These are phyloP conservation scores for Casuarius casuarius DNA, from an alignment of 2,113 vertebrate genomes.

Conservation along the genomic window DNA sequence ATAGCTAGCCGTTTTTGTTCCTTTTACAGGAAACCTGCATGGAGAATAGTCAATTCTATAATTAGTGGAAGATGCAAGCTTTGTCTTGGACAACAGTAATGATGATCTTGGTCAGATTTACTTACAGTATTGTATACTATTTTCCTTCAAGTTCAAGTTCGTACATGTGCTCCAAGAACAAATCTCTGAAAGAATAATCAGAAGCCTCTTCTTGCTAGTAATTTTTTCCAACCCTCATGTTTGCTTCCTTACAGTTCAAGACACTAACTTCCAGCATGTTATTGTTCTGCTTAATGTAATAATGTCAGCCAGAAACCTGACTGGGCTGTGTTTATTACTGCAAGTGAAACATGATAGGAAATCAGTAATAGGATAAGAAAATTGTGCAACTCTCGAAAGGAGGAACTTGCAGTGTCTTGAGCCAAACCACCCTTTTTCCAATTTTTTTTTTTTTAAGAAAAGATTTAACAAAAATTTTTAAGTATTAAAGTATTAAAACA, in stretches of 20 bases:
- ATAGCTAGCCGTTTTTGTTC: neutral
- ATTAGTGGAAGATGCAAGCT: neutral
- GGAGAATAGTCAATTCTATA: neutral
- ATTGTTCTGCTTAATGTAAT: too few species aligned
- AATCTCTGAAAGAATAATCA: neutral
- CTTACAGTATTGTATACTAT: neutral
- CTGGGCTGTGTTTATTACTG: constrained; percentile 18
- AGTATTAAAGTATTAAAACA: neutral
- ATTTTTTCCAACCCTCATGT: neutral
- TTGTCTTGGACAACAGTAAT: neutral
- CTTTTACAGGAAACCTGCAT: neutral
- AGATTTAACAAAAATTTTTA: neutral
- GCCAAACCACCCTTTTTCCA: neutral
- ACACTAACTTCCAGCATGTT: too few species aligned
- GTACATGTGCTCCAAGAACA: neutral
- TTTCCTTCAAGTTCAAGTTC: neutral
- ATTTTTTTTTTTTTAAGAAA: neutral
- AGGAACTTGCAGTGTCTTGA: neutral
- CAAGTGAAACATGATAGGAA: neutral
- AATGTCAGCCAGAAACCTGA: neutral
- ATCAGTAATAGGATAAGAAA: neutral
- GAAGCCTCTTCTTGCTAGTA: neutral
- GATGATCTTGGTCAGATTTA: neutral
- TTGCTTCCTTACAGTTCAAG: neutral
- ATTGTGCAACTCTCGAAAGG: neutral